A percentile compares a stretch with the other conserved stretches of the same genome.
Conservation (phyloP, 2,797 vertebrate species). For the Euthynnus affinis region DNA sequence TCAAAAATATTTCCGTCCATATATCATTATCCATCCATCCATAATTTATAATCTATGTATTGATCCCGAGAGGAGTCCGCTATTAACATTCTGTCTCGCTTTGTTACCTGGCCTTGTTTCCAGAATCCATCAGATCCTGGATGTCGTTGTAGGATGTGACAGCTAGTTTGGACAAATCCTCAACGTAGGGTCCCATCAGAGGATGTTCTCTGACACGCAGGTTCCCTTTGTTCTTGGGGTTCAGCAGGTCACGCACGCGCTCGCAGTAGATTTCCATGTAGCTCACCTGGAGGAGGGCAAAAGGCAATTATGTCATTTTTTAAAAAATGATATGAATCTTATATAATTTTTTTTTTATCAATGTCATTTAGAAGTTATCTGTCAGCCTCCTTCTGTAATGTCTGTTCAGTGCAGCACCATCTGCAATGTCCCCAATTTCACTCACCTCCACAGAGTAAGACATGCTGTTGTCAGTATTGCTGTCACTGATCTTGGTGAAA, state of each 20-base stretch:
- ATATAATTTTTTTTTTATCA: no score
- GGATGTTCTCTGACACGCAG: conserved; percentile 97
- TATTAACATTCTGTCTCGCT: fast-evolving
- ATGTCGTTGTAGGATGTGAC: conserved; percentile 98
- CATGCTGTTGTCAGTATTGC: conserved; percentile 95
- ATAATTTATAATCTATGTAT: not conserved
- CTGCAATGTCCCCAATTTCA: not conserved
- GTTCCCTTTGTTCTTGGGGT: conserved; percentile 99
- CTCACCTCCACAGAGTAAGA: conserved; percentile 98
- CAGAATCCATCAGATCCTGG: conserved; percentile 99
- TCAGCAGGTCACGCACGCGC: conserved; percentile 95
- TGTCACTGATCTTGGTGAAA: conserved; percentile 94
- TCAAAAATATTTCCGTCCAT: not conserved
- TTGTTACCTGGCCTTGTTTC: conserved; percentile 97
- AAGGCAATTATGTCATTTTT: not conserved
- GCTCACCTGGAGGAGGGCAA: conserved; percentile 89
- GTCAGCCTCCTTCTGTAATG: no score
- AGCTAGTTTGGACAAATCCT: conserved; percentile 97
- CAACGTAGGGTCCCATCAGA: conserved; percentile 96
- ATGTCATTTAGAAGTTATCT: no score
- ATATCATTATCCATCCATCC: not conserved
- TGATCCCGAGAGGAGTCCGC: not conserved
- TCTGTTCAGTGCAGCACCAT: no score
- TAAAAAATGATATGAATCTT: no score
- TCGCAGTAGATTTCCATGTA: conserved; percentile 99